Percentiles rank a stretch among this genome's conserved stretches.
Conservation (phyloP, 2,797 vertebrate genomes). For the Crypturellus tataupa region DNA sequence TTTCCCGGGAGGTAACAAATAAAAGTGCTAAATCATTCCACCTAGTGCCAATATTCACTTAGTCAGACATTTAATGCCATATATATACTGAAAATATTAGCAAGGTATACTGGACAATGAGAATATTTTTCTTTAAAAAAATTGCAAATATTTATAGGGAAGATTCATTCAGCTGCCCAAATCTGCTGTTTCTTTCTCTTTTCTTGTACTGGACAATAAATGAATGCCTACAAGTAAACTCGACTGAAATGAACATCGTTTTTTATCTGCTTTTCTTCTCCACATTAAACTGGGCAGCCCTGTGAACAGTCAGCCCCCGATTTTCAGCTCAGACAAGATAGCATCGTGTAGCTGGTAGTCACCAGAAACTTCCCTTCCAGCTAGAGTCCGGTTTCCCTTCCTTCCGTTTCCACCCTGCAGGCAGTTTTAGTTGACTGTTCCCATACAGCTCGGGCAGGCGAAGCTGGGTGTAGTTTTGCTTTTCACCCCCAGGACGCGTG, state of each 20-base stretch:
- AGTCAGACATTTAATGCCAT: neutral
- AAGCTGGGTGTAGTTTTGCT: neutral
- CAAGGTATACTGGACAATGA: neutral
- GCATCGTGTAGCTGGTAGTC: neutral
- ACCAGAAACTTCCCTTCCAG: conserved; percentile 16
- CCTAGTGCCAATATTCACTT: neutral
- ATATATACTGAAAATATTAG: neutral
- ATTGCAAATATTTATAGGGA: neutral
- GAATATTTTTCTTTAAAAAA: neutral
- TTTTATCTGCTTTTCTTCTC: neutral
- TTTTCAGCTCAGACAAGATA: neutral
- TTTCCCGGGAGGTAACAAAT: neutral
- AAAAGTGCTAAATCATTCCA: neutral
- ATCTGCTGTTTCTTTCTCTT: neutral
- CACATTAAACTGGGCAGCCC: neutral
- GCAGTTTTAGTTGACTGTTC: neutral
- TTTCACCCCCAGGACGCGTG: neutral
- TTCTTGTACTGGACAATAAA: neutral
- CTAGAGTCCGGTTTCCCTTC: neutral
- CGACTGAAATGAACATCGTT: neutral
- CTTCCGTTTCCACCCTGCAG: neutral
- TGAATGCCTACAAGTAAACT: neutral
- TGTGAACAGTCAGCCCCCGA: neutral
- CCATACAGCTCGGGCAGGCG: neutral
- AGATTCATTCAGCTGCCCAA: neutral